Evolutionary conservation across 2,113 vertebrate genomes (phyloP).

Genomic region (Scopus umbretta): DNA sequence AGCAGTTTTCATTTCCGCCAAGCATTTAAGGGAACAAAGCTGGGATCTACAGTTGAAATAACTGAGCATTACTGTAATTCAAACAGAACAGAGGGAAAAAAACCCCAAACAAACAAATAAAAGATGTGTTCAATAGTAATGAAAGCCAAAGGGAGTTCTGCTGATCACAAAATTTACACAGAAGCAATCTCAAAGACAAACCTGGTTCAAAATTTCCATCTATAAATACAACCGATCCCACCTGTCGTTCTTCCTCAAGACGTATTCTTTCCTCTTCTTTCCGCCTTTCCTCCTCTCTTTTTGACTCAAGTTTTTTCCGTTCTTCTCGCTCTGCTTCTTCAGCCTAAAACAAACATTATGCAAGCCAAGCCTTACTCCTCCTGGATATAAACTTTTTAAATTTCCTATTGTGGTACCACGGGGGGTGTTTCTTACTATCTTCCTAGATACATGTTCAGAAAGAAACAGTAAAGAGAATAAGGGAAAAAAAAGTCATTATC

Average conservation of each 20-base stretch:
- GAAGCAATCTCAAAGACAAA: background rate
- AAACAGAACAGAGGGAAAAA: background rate
- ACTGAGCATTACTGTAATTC: background rate
- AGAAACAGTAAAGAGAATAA: background rate
- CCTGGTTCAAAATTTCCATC: background rate
- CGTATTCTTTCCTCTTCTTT: conserved; percentile 86
- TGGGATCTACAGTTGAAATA: background rate
- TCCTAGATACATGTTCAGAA: background rate
- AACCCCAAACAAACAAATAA: too few relatives aligned
- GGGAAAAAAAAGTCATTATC: background rate
- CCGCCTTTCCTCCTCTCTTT: conserved; percentile 84
- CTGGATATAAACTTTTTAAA: background rate
- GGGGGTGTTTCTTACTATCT: background rate
- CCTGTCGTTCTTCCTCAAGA: conserved; percentile 78
- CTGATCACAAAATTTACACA: background rate
- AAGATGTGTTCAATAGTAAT: background rate
- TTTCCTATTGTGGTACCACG: background rate
- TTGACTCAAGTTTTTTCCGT: conserved; percentile 83
- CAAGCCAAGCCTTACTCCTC: background rate
- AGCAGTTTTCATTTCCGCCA: background rate
- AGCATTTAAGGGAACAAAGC: background rate
- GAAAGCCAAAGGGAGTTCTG: background rate
- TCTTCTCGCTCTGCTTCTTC: conserved; percentile 93
- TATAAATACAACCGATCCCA: background rate
- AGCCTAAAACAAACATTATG: conserved; percentile 65